Base-by-base conservation (phyloP, 1,140 invertebrate genomes). In the Leguminivora glycinivorella region DNA sequence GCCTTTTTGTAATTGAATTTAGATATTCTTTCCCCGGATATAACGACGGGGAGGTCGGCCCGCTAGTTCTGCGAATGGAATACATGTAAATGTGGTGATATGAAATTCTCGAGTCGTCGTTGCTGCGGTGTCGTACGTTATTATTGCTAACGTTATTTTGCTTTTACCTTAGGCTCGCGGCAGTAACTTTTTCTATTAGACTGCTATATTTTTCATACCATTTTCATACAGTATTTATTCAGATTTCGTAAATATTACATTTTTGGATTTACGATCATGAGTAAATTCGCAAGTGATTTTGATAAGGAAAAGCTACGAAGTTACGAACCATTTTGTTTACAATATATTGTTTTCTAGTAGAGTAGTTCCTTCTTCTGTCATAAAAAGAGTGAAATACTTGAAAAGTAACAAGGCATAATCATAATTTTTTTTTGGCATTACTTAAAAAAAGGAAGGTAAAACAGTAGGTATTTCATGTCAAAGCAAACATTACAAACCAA, bases 1-100 rank as follows among this genome's bases (percentile, higher is more conserved):
- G 82, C 85, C 87, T 88, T 89, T 87, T 88, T 87, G 87, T 89
- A 90, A 91, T 91, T 91, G 89, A 90, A 91, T 91, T 90, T 84
- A 84, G 88, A 91, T 91, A 89, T 89, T 88, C 84, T 83, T 83
- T 83, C 78, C 78, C 80, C 78, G 85, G 82, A 86, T 85, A 81
- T 82, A 85, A 83, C 80, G 81, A 77, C 80, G 79, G 81, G 83
- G 85, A 83, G 82, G 83, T 77, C 70, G 76, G 81, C 69, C 77
- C 78, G 82, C 81, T 87, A 84, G 82, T 88, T 85, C 80, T 70
- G 79, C 78, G 78, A 71, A 78, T 80, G 72, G 75, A 76, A 81
- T 83, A 82, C 75, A 84, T 84, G 81, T 80, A 84, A 86, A 83
- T 81, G 75, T 75, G 78, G 71, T 74, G 78, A 85, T 83, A 85